Conservation (phyloP, 2,888 invertebrate genomes). For the Leucania comma region DNA sequence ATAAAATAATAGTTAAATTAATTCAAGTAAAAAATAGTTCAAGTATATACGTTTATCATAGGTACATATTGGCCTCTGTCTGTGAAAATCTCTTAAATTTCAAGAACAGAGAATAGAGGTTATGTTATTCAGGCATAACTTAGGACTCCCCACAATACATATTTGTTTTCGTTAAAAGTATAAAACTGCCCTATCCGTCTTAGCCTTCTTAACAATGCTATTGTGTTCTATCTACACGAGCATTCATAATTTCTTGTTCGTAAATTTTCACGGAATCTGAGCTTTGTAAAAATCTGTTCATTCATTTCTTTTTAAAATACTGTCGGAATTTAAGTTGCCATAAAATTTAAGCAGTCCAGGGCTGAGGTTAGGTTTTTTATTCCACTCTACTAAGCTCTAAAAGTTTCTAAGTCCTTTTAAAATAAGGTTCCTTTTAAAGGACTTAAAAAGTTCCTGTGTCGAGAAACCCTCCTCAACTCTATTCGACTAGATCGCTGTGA, state of each 20-base stretch:
- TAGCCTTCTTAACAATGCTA: conserved; percentile 18
- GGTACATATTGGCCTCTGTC: too few species aligned
- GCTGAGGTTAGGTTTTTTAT: not conserved
- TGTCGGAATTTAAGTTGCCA: not conserved
- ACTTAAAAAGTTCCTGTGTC: too few species aligned
- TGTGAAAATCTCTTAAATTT: not conserved
- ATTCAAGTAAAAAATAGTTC: too few species aligned
- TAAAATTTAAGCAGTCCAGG: not conserved
- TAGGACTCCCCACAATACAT: not conserved
- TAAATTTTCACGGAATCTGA: conserved; percentile 7
- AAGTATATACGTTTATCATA: too few species aligned
- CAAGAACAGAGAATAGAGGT: not conserved
- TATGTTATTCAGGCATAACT: not conserved
- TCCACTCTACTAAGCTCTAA: not conserved
- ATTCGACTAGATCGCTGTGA: not conserved
- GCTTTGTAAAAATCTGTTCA: conserved; percentile 2
- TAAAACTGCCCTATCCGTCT: conserved; percentile 3
- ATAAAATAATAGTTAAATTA: too few species aligned
- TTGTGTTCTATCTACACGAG: conserved; percentile 42
- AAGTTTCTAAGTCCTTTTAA: not conserved
- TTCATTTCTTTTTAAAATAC: conserved; percentile 12
- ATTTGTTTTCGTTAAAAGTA: conserved; percentile 21
- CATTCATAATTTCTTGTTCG: conserved; percentile 43
- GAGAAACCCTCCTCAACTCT: not conserved
- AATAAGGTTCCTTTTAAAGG: too few species aligned